phyloP scores from a whole-genome alignment of 2,797 vertebrate genomes.

The Spinibarbus caldwelli region DNA sequence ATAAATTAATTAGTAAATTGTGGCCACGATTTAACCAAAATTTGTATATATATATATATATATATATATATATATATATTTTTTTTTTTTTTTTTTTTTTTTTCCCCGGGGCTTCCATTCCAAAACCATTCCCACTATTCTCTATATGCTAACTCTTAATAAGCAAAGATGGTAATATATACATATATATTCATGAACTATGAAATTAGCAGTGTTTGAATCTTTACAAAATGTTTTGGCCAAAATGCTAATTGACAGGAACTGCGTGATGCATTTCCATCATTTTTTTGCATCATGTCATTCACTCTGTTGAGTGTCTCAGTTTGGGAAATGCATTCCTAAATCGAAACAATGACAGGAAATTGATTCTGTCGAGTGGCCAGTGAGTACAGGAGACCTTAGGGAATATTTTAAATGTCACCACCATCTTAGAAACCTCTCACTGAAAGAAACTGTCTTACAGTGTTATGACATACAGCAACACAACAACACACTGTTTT shows the following conservation, averaged over 20 bases:
- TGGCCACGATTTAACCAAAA: too few species aligned
- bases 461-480: background rate
- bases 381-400: constrained; percentile 51
- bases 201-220: background rate
- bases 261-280: background rate
- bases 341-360: constrained; percentile 59
- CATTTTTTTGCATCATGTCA: constrained; percentile 35
- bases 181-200: background rate
- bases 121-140: background rate
- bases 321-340: constrained; percentile 53
- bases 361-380: constrained; percentile 60
- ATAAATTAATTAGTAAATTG: too few species aligned
- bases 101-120: background rate
- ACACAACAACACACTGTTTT: too few species aligned
- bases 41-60: too few species aligned
- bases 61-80: too few species aligned
- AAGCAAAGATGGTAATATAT: background rate
- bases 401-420: constrained; percentile 67
- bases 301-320: constrained; percentile 57
- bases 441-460: constrained; percentile 19
- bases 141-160: background rate
- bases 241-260: constrained; percentile 20
- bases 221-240: background rate
- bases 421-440: constrained; percentile 60
- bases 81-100: too few species aligned